Evolutionary conservation across 1,140 invertebrate species (phyloP).

Genomic region (Adoxophyes honmai): DNA sequence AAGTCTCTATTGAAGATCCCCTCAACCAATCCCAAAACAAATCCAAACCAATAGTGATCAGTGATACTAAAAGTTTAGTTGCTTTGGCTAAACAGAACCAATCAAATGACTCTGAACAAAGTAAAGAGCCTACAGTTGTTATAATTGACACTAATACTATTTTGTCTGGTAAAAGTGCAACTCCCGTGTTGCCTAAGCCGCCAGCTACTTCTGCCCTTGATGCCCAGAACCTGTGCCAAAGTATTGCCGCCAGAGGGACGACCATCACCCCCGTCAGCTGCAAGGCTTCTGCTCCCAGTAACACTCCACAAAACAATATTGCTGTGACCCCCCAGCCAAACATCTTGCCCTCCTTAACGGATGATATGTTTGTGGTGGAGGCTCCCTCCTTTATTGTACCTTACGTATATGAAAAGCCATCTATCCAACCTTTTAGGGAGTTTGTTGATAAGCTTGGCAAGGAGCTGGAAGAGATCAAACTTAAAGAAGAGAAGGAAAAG

Average conservation of each 20-base stretch:
- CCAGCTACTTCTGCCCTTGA: constrained; percentile 44
- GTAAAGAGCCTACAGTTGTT: constrained; percentile 64
- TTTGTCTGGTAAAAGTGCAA: constrained; percentile 54
- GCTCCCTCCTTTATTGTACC: constrained; percentile 94
- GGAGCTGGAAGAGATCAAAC: constrained; percentile 79
- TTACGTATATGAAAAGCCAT: constrained; percentile 93
- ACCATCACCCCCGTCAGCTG: constrained; percentile 74
- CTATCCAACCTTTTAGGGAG: constrained; percentile 86
- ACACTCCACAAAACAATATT: constrained; percentile 37
- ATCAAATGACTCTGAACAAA: constrained; percentile 68
- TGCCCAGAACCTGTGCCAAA: constrained; percentile 70
- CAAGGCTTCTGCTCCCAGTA: constrained; percentile 38
- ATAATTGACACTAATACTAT: constrained; percentile 71
- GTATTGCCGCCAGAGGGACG: constrained; percentile 72
- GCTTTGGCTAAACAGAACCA: constrained; percentile 53
- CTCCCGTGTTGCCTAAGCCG: constrained; percentile 45
- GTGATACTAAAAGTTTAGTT: constrained; percentile 73
- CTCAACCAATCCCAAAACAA: constrained; percentile 73
- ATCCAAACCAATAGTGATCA: constrained; percentile 82
- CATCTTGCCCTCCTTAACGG: constrained; percentile 87
- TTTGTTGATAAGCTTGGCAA: constrained; percentile 84
- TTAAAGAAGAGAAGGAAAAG: constrained; percentile 65
- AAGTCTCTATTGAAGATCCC: constrained; percentile 83
- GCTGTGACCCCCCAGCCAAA: constrained; percentile 71
- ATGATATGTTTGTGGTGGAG: constrained; percentile 93